Conservation (phyloP, 2,113 vertebrate species). For the Cavia porcellus region DNA sequence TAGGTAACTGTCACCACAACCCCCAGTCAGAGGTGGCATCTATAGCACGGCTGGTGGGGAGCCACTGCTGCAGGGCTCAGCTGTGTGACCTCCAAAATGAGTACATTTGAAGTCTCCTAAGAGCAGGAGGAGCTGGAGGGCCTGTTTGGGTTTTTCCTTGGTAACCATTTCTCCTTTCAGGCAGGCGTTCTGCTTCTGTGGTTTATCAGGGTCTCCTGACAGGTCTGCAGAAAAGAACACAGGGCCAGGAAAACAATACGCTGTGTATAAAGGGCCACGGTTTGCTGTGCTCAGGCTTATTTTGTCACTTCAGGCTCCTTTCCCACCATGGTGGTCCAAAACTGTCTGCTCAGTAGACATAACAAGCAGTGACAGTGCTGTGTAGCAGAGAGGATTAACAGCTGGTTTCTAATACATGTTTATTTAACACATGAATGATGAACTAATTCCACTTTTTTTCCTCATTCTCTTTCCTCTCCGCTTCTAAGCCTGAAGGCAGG, state of each 20-base stretch:
- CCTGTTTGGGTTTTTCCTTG: not conserved
- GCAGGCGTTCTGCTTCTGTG: not conserved
- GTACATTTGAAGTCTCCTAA: not conserved
- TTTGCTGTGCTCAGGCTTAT: not conserved
- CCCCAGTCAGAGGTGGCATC: not conserved
- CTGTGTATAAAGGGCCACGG: not conserved
- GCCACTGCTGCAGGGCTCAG: not conserved
- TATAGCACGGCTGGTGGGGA: not conserved
- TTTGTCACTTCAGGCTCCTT: not conserved
- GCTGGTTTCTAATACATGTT: not conserved
- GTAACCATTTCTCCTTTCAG: not conserved
- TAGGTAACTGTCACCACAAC: not conserved
- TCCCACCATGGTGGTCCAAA: not conserved
- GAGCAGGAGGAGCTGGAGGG: not conserved
- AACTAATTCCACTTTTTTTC: not conserved
- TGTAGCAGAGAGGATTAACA: not conserved
- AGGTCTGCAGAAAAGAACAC: not conserved
- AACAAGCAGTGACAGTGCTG: not conserved
- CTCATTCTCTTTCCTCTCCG: conserved; percentile 14
- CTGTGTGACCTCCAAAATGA: not conserved
- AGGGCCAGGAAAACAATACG: not conserved
- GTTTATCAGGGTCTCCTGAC: not conserved
- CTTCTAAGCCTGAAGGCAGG: not conserved
- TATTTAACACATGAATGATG: not conserved
- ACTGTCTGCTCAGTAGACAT: not conserved